Evolutionary conservation across 2,113 vertebrate species (phyloP).

Genomic region (Stomatorhinus ivindoensis): DNA sequence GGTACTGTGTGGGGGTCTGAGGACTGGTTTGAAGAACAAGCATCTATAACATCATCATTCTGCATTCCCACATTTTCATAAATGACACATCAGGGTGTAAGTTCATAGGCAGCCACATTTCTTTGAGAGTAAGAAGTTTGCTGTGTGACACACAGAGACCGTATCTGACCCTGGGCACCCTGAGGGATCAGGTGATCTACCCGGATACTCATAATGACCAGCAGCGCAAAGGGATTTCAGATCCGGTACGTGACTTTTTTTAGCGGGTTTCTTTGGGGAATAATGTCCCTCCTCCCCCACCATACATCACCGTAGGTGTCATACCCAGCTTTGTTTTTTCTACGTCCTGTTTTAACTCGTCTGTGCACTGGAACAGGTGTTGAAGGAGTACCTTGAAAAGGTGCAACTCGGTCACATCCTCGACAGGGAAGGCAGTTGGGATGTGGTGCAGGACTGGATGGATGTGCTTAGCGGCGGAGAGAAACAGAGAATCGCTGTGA

Average conservation of each 20-base stretch:
- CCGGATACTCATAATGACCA: slow-evolving; percentile 86
- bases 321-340: background rate
- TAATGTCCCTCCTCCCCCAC: background rate
- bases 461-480: slow-evolving; percentile 97
- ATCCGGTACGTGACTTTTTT: slow-evolving; percentile 60
- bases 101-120: background rate
- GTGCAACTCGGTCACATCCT: slow-evolving; percentile 90
- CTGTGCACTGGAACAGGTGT: slow-evolving; percentile 58
- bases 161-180: slow-evolving; percentile 91
- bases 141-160: slow-evolving; percentile 68
- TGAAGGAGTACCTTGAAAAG: slow-evolving; percentile 93
- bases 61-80: background rate
- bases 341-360: background rate
- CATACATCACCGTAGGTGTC: background rate
- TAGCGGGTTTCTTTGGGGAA: background rate
- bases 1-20: background rate
- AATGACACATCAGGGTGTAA: background rate
- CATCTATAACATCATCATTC: background rate
- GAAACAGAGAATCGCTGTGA: slow-evolving; percentile 95
- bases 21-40: background rate
- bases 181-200: slow-evolving; percentile 96
- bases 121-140: background rate
- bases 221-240: slow-evolving; percentile 81
- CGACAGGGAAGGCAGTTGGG: slow-evolving; percentile 88
- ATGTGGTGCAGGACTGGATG: slow-evolving; percentile 94